A percentile compares a stretch with the other conserved stretches of the same genome.
phyloP scores from a whole-genome alignment of 2,797 vertebrate genomes.

The Xerus rutilus region DNA sequence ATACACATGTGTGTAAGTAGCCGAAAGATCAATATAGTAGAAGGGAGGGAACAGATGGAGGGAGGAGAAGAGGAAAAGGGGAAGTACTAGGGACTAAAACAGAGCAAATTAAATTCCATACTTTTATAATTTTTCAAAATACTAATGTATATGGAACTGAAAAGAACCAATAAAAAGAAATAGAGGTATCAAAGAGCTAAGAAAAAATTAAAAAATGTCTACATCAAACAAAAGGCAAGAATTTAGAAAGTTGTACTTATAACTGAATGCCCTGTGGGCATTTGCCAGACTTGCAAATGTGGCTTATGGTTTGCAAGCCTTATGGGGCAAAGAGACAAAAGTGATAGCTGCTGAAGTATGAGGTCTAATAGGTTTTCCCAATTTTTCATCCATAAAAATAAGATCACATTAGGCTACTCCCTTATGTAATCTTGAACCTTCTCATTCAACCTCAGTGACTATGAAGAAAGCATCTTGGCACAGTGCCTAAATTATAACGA shows the following conservation, averaged over 20 bases:
- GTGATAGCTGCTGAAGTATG: not conserved
- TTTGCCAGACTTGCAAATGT: not conserved
- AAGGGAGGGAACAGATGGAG: too few relatives aligned
- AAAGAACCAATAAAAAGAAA: too few relatives aligned
- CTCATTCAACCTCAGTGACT: not conserved
- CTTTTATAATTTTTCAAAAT: too few relatives aligned
- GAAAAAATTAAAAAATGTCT: slow-evolving; percentile 9
- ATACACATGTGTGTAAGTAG: too few relatives aligned
- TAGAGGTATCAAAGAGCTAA: not conserved
- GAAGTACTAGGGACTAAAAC: too few relatives aligned
- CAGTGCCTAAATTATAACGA: not conserved
- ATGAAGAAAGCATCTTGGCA: not conserved
- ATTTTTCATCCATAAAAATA: not conserved
- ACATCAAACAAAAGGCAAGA: not conserved
- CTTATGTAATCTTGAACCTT: not conserved
- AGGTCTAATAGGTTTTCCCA: not conserved
- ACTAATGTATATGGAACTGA: too few relatives aligned
- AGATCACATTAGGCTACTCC: not conserved
- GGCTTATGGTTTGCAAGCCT: not conserved
- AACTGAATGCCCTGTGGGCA: not conserved
- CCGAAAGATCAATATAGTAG: too few relatives aligned
- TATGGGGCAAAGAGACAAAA: not conserved
- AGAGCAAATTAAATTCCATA: too few relatives aligned
- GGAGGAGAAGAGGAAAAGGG: too few relatives aligned
- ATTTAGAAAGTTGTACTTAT: not conserved